phyloP scores from a whole-genome alignment of 1,140 invertebrate species.

The Sweltsa coloradensis region DNA sequence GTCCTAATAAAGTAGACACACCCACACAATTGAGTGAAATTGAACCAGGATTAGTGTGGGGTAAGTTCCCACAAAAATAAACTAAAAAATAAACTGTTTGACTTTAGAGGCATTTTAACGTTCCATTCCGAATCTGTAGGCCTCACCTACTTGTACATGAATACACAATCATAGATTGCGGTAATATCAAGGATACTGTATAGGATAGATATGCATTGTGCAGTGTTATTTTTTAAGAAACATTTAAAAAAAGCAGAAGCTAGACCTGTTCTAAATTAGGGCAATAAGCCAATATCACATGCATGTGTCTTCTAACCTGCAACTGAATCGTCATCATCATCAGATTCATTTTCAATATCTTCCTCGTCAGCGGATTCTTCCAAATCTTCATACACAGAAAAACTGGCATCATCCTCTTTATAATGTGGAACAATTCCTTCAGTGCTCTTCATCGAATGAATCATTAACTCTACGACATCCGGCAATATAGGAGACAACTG shows the following conservation, averaged over 20 bases:
- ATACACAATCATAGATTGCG: too few relatives aligned
- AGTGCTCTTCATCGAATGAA: constrained; percentile 51
- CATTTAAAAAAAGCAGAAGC: not conserved
- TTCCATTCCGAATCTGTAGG: too few relatives aligned
- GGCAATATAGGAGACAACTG: constrained; percentile 49
- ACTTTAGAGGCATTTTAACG: too few relatives aligned
- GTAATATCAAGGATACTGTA: too few relatives aligned
- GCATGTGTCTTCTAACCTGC: constrained; percentile 9
- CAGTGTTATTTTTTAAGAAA: too few relatives aligned
- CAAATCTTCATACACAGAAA: constrained; percentile 35
- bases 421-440: constrained; percentile 49
- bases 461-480: constrained; percentile 49
- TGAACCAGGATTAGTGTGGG: too few relatives aligned
- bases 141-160: constrained; percentile 24
- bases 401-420: constrained; percentile 38
- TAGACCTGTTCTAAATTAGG: not conserved
- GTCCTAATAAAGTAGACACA: too few relatives aligned
- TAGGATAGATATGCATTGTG: too few relatives aligned
- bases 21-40: too few relatives aligned
- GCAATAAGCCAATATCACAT: not conserved
- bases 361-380: constrained; percentile 38
- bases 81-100: constrained; percentile 32
- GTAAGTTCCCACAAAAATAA: too few relatives aligned
- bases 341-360: constrained; percentile 38
- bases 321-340: constrained; percentile 38